phyloP scores from a whole-genome alignment of 2,888 invertebrate species.

The Hololepta plana region DNA sequence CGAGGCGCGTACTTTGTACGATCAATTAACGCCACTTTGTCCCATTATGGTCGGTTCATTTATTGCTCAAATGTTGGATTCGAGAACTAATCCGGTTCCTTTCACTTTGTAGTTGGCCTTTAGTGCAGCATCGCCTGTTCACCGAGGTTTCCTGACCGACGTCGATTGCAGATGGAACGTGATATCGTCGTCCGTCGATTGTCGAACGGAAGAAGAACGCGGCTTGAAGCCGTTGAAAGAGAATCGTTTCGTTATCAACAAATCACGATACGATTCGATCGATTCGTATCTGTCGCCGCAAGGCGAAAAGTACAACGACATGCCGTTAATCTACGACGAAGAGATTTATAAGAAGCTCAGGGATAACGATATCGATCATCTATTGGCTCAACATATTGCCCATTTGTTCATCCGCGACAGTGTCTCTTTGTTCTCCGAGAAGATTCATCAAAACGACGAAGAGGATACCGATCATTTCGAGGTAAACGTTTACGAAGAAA shows the following conservation, averaged over 20 bases:
- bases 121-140: conserved; percentile 90
- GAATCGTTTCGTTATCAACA: conserved; percentile 69
- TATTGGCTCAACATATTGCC: conserved; percentile 88
- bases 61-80: no score
- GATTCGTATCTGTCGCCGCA: conserved; percentile 88
- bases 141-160: conserved; percentile 85
- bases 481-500: conserved; percentile 29
- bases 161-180: conserved; percentile 97
- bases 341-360: conserved; percentile 65
- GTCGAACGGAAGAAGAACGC: conserved; percentile 81
- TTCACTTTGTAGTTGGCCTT: conserved; percentile 59
- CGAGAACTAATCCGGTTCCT: no score
- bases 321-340: conserved; percentile 72
- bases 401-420: conserved; percentile 97
- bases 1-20: conserved; percentile 91
- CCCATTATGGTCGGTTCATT: conserved; percentile 85
- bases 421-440: conserved; percentile 87
- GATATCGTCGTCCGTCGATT: conserved; percentile 90
- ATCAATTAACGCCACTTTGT: conserved; percentile 90
- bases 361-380: conserved; percentile 80
- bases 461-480: conserved; percentile 98
- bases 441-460: conserved; percentile 80
- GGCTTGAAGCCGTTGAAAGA: conserved; percentile 54
- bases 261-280: conserved; percentile 95
- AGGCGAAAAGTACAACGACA: conserved; percentile 87